A percentile compares a stretch with the other conserved stretches of the same genome.
phyloP scores from a whole-genome alignment of 2,888 invertebrate genomes.

The Andrena haemorrhoa region DNA sequence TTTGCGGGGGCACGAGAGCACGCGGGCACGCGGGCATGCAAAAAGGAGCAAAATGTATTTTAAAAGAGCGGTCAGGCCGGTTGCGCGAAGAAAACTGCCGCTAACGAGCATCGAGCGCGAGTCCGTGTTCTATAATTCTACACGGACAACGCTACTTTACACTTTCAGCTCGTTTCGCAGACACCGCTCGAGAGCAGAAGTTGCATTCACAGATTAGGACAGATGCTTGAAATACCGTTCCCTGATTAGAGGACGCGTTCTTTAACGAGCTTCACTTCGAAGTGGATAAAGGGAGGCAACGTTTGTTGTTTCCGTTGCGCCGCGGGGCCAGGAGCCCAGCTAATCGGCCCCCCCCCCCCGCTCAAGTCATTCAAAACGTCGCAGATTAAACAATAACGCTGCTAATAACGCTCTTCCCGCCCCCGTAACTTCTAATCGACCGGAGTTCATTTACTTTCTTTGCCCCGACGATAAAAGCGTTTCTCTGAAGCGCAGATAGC shows the following conservation, averaged over 20 bases:
- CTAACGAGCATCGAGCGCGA: constrained; percentile 33
- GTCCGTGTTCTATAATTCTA: constrained; percentile 1
- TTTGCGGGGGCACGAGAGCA: constrained; percentile 51
- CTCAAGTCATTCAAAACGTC: constrained; percentile 43
- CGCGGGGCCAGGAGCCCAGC: constrained; percentile 60
- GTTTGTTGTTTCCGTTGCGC: constrained; percentile 62
- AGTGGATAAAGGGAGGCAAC: constrained; percentile 25
- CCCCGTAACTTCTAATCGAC: constrained; percentile 37
- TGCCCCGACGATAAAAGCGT: constrained; percentile 49
- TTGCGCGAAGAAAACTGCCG: constrained; percentile 61
- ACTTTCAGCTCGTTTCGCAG: neutral
- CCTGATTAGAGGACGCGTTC: too few species aligned
- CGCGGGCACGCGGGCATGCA: constrained; percentile 37
- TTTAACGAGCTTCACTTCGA: too few species aligned
- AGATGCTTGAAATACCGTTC: neutral
- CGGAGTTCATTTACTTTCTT: constrained; percentile 48
- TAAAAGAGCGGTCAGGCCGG: constrained; percentile 64
- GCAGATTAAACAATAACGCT: constrained; percentile 62
- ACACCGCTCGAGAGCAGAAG: neutral
- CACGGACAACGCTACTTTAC: constrained; percentile 10
- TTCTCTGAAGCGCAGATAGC: constrained; percentile 53
- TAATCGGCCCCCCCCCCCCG: constrained; percentile 36
- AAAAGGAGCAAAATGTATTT: constrained; percentile 49
- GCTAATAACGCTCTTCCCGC: constrained; percentile 46
- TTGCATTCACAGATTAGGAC: neutral